Percentiles rank a stretch among this genome's conserved stretches.
phyloP scores from a whole-genome alignment of 2,888 invertebrate genomes.

The Himalopsyche anomala region DNA sequence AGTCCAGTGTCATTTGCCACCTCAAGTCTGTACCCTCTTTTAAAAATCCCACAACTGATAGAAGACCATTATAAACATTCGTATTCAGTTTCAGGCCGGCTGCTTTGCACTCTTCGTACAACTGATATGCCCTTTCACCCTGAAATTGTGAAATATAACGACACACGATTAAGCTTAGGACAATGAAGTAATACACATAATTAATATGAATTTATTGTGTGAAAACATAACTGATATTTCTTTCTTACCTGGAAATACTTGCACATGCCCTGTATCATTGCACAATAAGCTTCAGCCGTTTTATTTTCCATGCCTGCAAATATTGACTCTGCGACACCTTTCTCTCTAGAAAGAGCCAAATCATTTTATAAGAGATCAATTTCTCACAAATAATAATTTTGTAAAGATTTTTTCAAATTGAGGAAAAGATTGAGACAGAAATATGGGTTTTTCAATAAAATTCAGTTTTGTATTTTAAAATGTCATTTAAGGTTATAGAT shows the following conservation, averaged over 20 bases:
- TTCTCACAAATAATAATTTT: too few species aligned
- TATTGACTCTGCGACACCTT: slow-evolving; percentile 84
- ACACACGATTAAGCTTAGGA: background rate
- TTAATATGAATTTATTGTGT: background rate
- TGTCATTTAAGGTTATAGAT: too few species aligned
- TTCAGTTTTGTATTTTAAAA: too few species aligned
- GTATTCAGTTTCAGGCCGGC: slow-evolving; percentile 81
- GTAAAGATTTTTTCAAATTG: too few species aligned
- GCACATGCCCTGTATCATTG: slow-evolving; percentile 89
- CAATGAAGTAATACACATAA: background rate
- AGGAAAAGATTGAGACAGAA: too few species aligned
- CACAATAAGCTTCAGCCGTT: slow-evolving; percentile 83
- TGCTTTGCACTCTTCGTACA: slow-evolving; percentile 81
- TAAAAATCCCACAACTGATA: slow-evolving; percentile 79
- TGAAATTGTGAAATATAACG: slow-evolving; percentile 67
- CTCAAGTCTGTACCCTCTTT: slow-evolving; percentile 82
- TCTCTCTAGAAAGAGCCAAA: slow-evolving; percentile 75
- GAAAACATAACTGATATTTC: background rate
- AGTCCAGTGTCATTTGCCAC: slow-evolving; percentile 78
- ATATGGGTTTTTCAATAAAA: too few species aligned
- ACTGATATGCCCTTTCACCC: slow-evolving; percentile 80
- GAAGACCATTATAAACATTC: slow-evolving; percentile 83
- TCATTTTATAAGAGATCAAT: background rate
- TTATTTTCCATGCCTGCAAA: slow-evolving; percentile 84
- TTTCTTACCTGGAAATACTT: slow-evolving; percentile 81